Evolutionary conservation across 2,113 vertebrate species (phyloP).

Genomic region (Rhea pennata): DNA sequence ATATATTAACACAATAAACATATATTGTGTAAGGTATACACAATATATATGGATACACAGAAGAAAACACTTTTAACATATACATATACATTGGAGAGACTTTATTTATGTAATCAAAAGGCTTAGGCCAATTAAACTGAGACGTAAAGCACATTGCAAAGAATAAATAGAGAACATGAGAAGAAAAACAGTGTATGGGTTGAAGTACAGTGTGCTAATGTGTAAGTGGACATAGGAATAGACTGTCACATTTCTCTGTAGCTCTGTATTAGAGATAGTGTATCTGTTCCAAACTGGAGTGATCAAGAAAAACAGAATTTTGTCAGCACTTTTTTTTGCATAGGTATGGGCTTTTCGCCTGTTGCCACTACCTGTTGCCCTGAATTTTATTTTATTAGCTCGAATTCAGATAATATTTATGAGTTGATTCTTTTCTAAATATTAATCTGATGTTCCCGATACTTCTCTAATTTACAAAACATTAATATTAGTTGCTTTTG

Average conservation of each 20-base stretch:
- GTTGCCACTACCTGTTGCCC: not conserved
- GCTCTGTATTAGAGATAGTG: accelerated
- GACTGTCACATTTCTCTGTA: not conserved
- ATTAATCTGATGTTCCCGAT: not conserved
- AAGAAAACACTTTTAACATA: not conserved
- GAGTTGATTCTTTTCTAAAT: not conserved
- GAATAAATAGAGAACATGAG: not conserved
- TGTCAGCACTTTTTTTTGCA: not conserved
- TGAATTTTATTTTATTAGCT: not conserved
- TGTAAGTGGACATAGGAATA: not conserved
- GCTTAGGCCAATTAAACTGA: not conserved
- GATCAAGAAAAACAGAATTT: not conserved
- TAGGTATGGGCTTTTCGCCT: not conserved
- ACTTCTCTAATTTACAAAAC: not conserved
- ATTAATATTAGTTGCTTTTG: not conserved
- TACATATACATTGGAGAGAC: too few relatives aligned
- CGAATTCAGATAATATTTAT: not conserved
- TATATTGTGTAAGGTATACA: not conserved
- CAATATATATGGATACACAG: not conserved
- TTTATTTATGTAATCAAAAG: not conserved
- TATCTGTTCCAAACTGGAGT: not conserved
- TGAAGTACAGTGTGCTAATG: not conserved
- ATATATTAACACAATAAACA: too few relatives aligned
- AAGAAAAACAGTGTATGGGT: not conserved
- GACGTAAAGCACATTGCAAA: not conserved